phyloP scores from a whole-genome alignment of 2,888 invertebrate genomes.

The Parnassius mnemosyne region DNA sequence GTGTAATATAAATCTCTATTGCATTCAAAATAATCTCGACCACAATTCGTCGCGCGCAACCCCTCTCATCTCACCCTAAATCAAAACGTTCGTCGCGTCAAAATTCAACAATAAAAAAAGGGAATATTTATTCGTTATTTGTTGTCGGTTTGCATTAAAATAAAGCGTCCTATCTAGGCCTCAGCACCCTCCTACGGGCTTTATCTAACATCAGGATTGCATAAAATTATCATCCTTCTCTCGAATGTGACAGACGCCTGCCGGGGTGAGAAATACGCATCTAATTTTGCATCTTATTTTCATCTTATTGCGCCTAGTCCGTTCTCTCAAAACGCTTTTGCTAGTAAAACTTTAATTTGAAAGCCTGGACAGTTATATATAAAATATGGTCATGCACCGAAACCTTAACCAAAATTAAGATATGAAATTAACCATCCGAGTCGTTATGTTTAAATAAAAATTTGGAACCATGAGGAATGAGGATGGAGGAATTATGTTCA shows the following conservation, averaged over 20 bases:
- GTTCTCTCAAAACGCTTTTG: not conserved
- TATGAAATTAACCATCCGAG: no score
- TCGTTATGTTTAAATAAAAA: no score
- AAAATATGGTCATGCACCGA: no score
- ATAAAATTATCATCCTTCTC: constrained; percentile 75
- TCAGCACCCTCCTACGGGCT: constrained; percentile 64
- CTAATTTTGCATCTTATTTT: no score
- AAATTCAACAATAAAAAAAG: constrained; percentile 71
- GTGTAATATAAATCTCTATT: constrained; percentile 66
- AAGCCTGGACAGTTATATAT: no score
- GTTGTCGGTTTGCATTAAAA: constrained; percentile 79
- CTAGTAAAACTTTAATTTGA: no score
- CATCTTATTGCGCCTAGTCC: constrained; percentile 7
- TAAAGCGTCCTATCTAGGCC: constrained; percentile 72
- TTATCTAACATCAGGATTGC: constrained; percentile 77
- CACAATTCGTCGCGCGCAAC: constrained; percentile 68
- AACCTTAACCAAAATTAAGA: no score
- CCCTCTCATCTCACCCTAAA: constrained; percentile 68
- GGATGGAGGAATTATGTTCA: no score
- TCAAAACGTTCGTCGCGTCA: constrained; percentile 70
- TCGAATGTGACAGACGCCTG: constrained; percentile 60
- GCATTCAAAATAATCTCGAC: constrained; percentile 66
- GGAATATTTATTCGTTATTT: constrained; percentile 79
- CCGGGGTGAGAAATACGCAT: constrained; percentile 58
- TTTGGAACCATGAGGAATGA: no score